Percentiles rank a stretch among this genome's conserved stretches.
Evolutionary conservation across 2,888 invertebrate species (phyloP).

Genomic region (Drosophila macrospina): DNA sequence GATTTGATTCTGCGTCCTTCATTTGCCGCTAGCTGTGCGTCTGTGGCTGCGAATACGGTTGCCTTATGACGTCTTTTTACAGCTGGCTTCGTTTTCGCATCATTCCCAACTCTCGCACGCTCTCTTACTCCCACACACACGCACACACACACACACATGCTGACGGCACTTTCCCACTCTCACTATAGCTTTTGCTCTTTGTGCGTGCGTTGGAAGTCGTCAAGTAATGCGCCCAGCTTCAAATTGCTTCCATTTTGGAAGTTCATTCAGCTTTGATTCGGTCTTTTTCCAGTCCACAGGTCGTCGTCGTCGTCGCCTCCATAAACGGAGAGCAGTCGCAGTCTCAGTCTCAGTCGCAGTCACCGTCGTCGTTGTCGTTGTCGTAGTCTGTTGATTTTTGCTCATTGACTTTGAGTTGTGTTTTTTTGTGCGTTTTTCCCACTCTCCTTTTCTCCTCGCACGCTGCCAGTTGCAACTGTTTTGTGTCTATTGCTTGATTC

Average conservation of each 20-base stretch:
- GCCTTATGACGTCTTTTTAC: conserved; percentile 71
- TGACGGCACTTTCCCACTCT: conserved; percentile 1
- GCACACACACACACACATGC: background rate
- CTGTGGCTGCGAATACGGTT: conserved; percentile 1
- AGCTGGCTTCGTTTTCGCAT: conserved; percentile 47
- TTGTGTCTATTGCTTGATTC: conserved; percentile 51
- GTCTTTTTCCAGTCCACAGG: conserved; percentile 46
- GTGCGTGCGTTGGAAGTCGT: conserved; percentile 52
- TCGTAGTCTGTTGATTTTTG: conserved; percentile 56
- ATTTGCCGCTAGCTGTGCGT: conserved; percentile 23
- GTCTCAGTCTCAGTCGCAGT: conserved; percentile 9
- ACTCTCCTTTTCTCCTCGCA: background rate
- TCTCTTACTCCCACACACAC: conserved; percentile 15
- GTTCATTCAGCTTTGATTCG: conserved; percentile 75
- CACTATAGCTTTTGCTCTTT: conserved; percentile 28
- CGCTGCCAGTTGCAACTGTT: conserved; percentile 48
- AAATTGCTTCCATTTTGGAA: conserved; percentile 74
- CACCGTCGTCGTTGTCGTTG: conserved; percentile 12
- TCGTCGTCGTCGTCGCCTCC: conserved; percentile 32
- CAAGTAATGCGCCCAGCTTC: conserved; percentile 54
- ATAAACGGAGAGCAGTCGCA: conserved; percentile 4
- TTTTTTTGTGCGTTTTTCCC: conserved; percentile 2
- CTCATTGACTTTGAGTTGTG: conserved; percentile 45
- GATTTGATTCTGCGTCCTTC: conserved; percentile 29
- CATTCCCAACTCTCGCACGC: conserved; percentile 18